Base-by-base conservation (phyloP, 1,140 invertebrate species). In the Coelopa frigida region DNA sequence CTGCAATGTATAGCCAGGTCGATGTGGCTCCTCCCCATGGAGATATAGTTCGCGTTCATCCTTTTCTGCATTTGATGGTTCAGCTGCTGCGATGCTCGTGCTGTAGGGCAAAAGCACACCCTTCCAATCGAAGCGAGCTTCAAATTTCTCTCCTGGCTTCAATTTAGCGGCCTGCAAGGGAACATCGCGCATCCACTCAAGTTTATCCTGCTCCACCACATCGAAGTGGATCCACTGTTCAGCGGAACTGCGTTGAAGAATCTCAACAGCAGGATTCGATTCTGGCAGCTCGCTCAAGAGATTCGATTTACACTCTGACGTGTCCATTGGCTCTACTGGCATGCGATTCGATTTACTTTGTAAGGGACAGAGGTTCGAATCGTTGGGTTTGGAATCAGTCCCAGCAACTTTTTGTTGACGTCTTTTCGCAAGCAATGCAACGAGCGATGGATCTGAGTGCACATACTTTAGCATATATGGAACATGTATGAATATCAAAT, bases 11-110 rank as follows among this genome's bases (percentile, higher is more conserved):
- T 95, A 96, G 1, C 91, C 91, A 14, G 91, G 84, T 57, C 90
- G 77, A 55, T 90, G 84, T 18, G 89, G 85, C 70, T 96, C 91
- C 55, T 91, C 84, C 2, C 90, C 91, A 70, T 96, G 92, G 71
- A 94, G 87, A 73, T 92, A 89, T 5, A 96, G 72, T 36, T 81
- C 82, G 43, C 79, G 61, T 23, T 79, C 76, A 15, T 78, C 72
- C 50, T 85, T 78, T 32, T 81, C 75, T 14, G 76, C 70, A 3
- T 7, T 11, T 10, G 5, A 5, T 26, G 6, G 26, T 26, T 6
- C 35, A 29, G 8, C 27, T 29, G 14, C 29, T 23, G 47, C 32
- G 7, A 33, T 14, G 12, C 46, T 29, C 0, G 61, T 31, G 3
- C 70, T 59, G 49, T 82, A 87, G 3, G 84, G 83, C 27, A 87